phyloP scores from a whole-genome alignment of 2,113 vertebrate genomes.

The Myrmecophaga tridactyla region DNA sequence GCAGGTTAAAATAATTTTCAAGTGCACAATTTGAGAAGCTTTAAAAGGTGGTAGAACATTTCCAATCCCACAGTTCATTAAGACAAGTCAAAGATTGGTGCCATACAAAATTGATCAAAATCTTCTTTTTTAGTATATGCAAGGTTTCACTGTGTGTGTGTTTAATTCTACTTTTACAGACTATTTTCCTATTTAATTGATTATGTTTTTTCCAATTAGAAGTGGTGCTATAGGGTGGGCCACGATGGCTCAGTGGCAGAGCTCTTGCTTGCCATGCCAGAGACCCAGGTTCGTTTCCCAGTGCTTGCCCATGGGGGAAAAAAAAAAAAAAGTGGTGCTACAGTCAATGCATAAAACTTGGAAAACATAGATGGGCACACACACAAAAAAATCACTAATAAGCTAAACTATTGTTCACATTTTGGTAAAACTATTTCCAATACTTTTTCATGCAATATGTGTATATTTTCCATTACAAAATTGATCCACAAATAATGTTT shows the following conservation, averaged over 20 bases:
- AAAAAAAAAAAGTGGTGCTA: background rate
- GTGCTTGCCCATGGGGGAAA: too few species aligned
- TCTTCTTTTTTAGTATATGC: background rate
- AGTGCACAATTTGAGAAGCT: background rate
- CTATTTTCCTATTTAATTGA: background rate
- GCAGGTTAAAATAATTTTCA: constrained; percentile 10
- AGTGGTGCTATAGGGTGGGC: background rate
- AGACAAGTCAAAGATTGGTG: background rate
- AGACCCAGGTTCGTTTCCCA: too few species aligned
- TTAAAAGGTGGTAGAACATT: background rate
- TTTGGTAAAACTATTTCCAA: background rate
- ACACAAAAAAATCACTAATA: background rate
- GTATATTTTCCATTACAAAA: background rate
- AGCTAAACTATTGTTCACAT: background rate
- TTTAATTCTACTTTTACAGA: background rate
- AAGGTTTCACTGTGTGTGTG: background rate
- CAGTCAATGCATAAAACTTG: background rate
- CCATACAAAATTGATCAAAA: background rate
- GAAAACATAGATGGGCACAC: background rate
- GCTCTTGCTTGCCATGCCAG: too few species aligned
- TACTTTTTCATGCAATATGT: background rate
- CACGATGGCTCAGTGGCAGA: too few species aligned
- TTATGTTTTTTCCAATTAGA: background rate
- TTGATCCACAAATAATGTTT: background rate
- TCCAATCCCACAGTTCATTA: background rate